These are phyloP conservation scores for Diarsia mendica DNA, from an alignment of 2,888 invertebrate species.

Conservation along the genomic window DNA sequence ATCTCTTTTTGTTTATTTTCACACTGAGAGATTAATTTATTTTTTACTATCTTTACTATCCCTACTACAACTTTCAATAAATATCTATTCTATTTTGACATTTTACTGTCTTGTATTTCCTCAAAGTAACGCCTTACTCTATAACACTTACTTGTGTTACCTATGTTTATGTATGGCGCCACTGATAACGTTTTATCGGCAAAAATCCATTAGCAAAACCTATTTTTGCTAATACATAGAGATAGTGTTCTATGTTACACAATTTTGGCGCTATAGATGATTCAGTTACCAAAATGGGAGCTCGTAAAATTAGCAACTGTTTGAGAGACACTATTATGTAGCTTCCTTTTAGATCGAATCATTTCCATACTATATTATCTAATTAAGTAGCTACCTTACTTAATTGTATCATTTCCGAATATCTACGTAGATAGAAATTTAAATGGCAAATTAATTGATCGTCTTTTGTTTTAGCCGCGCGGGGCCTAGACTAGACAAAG, in stretches of 20 bases:
- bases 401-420: too few species aligned
- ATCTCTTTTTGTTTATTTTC: not conserved
- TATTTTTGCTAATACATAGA: constrained; percentile 34
- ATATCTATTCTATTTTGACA: not conserved
- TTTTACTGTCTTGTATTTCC: not conserved
- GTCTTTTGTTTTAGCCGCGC: not conserved
- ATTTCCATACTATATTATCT: too few species aligned
- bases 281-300: constrained; percentile 1
- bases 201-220: constrained; percentile 56
- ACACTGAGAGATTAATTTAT: not conserved
- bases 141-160: not conserved
- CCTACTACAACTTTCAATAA: not conserved
- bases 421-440: too few species aligned
- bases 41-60: not conserved
- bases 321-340: not conserved
- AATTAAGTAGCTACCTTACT: too few species aligned
- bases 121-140: not conserved
- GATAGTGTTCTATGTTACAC: constrained; percentile 1
- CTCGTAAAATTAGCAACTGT: not conserved
- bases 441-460: not conserved
- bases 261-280: not conserved
- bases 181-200: constrained; percentile 57
- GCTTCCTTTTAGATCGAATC: too few species aligned
- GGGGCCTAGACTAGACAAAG: not conserved
- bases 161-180: constrained; percentile 19